Evolutionary conservation across 92 coral and sea anemone genomes (phyloP).

Genomic region (Meandrina meandrites): DNA sequence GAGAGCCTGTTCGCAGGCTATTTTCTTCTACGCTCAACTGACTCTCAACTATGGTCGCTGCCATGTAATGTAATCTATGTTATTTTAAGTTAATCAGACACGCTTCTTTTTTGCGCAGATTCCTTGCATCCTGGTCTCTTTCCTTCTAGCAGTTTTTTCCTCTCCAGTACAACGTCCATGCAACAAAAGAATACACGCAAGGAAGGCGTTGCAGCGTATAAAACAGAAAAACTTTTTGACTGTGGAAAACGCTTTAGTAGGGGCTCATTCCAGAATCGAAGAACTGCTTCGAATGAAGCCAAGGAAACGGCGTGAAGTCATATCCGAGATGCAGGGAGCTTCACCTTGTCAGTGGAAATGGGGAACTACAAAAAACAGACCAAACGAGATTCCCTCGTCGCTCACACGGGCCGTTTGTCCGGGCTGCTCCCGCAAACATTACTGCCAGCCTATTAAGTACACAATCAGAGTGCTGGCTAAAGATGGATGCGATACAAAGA

Average conservation of each 20-base stretch:
- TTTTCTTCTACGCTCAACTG: not conserved
- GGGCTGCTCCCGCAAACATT: not conserved
- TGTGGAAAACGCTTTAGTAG: constrained; percentile 18
- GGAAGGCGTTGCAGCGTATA: constrained; percentile 18
- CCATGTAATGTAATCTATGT: too few species aligned
- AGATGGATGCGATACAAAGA: constrained; percentile 24
- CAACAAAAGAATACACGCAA: not conserved
- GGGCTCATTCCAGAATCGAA: not conserved
- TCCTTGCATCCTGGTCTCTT: not conserved
- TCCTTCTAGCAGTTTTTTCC: not conserved
- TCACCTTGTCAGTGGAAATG: constrained; percentile 42
- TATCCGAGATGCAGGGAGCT: not conserved
- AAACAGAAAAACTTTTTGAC: constrained; percentile 2
- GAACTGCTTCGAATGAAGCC: not conserved
- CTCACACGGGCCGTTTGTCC: constrained; percentile 17
- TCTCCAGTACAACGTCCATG: constrained; percentile 8
- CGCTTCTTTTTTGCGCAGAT: not conserved
- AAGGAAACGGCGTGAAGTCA: constrained; percentile 10
- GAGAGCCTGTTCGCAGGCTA: too few species aligned
- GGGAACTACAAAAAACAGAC: not conserved
- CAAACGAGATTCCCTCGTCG: constrained; percentile 7
- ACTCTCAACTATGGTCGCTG: too few species aligned
- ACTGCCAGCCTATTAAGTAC: constrained; percentile 15
- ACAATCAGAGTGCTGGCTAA: constrained; percentile 4
- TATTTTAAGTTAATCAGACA: not conserved